phyloP scores from a whole-genome alignment of 1,140 invertebrate genomes.

The Drosophila persimilis region DNA sequence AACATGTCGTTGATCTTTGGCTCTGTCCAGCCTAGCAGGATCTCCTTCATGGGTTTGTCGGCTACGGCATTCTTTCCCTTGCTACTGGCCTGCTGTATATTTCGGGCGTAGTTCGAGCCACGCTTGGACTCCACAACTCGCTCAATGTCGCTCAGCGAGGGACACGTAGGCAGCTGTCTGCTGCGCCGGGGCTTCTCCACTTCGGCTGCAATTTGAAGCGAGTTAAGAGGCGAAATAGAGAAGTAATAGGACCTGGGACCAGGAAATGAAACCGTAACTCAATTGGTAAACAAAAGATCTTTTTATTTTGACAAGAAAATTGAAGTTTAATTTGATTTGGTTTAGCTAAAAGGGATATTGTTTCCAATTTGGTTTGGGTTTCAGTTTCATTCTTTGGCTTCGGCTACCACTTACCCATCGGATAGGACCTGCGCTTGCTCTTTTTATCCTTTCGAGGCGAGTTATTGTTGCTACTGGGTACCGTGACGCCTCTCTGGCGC shows the following conservation, averaged over 20 bases:
- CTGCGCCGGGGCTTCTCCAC: constrained; percentile 40
- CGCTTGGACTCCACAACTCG: constrained; percentile 66
- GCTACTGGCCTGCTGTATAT: constrained; percentile 45
- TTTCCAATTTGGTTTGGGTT: constrained; percentile 14
- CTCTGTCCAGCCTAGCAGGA: constrained; percentile 67
- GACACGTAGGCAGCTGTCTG: constrained; percentile 54
- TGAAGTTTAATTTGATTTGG: neutral
- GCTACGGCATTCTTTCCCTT: constrained; percentile 25
- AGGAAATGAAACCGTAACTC: constrained; percentile 23
- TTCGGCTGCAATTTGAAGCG: constrained; percentile 38
- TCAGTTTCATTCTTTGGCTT: constrained; percentile 33
- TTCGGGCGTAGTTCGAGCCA: constrained; percentile 60
- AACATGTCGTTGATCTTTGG: constrained; percentile 75
- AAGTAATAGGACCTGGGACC: neutral
- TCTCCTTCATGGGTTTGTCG: constrained; percentile 45
- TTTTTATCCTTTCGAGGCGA: constrained; percentile 35
- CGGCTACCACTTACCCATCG: constrained; percentile 59
- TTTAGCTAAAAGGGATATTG: constrained; percentile 21
- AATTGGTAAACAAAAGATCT: neutral
- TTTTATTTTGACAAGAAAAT: constrained; percentile 25
- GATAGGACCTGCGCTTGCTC: constrained; percentile 65
- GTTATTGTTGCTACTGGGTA: constrained; percentile 24
- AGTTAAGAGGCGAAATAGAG: neutral
- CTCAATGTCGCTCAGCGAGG: constrained; percentile 75
- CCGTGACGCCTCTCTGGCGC: constrained; percentile 50